Evolutionary conservation across 2,888 invertebrate genomes (phyloP).

Genomic region (Portevinia maculata): DNA sequence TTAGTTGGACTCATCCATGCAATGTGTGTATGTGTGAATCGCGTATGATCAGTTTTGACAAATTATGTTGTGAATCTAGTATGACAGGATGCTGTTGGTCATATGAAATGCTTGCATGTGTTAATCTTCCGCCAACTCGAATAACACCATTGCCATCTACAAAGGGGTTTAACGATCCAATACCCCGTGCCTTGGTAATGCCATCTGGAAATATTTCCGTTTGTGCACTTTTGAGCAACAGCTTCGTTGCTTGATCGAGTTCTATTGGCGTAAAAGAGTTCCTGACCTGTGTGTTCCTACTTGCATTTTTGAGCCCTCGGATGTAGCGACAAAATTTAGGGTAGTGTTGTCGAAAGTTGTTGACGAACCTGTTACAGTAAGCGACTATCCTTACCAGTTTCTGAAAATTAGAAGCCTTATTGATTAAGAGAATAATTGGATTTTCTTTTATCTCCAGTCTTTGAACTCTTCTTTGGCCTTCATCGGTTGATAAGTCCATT

Average conservation of each 20-base stretch:
- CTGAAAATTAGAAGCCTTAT: not conserved
- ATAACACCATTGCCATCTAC: not conserved
- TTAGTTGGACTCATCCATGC: not conserved
- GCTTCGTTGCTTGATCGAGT: not conserved
- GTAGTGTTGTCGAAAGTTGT: slow-evolving; percentile 3
- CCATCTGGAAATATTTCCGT: slow-evolving; percentile 3
- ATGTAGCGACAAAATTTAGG: not conserved
- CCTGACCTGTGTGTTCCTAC: not conserved
- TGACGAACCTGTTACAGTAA: not conserved
- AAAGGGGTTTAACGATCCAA: not conserved
- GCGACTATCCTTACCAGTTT: no score
- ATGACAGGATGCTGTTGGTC: slow-evolving; percentile 3
- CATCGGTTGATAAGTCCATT: not conserved
- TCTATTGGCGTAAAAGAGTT: not conserved
- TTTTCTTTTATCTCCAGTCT: not conserved
- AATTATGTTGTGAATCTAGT: not conserved
- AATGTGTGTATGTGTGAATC: not conserved
- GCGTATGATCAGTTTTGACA: not conserved
- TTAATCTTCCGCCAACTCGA: not conserved
- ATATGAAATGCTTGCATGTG: not conserved
- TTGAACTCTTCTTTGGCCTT: not conserved
- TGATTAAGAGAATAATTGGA: not conserved
- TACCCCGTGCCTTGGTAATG: not conserved
- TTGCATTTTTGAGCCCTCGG: not conserved
- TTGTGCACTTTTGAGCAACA: not conserved